Evolutionary conservation across 2,113 vertebrate species (phyloP).

Genomic region (Gavia stellata): DNA sequence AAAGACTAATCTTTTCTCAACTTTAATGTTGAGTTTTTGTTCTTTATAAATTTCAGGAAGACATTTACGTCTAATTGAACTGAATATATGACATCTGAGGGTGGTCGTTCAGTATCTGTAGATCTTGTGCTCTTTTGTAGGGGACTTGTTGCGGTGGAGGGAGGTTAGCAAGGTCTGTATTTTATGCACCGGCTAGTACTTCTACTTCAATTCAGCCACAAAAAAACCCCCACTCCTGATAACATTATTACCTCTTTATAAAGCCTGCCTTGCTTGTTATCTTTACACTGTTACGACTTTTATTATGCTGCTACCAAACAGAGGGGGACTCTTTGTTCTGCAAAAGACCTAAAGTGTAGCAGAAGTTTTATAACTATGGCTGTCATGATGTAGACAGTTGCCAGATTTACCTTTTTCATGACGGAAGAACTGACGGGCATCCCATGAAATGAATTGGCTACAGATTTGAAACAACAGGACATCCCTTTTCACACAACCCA

Average conservation of each 20-base stretch:
- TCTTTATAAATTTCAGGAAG: neutral
- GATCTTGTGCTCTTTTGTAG: neutral
- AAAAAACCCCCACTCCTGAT: neutral
- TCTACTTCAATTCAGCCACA: neutral
- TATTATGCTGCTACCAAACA: neutral
- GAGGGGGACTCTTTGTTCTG: neutral
- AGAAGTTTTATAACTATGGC: neutral
- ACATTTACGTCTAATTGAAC: neutral
- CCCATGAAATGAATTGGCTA: neutral
- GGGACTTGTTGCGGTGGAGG: neutral
- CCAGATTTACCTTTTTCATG: neutral
- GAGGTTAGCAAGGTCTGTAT: neutral
- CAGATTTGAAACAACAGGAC: constrained; percentile 50
- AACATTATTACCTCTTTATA: neutral
- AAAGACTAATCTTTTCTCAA: neutral
- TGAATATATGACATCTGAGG: neutral
- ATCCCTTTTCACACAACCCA: neutral
- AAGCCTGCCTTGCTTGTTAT: neutral
- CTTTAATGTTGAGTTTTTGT: neutral
- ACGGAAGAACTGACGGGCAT: neutral
- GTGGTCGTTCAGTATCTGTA: accelerated
- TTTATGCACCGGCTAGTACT: neutral
- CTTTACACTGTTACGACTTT: neutral
- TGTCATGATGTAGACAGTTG: neutral
- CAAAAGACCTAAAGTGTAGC: neutral